Conservation (phyloP, 2,113 vertebrate species). For the Gnathonemus echidnorhynchus region DNA sequence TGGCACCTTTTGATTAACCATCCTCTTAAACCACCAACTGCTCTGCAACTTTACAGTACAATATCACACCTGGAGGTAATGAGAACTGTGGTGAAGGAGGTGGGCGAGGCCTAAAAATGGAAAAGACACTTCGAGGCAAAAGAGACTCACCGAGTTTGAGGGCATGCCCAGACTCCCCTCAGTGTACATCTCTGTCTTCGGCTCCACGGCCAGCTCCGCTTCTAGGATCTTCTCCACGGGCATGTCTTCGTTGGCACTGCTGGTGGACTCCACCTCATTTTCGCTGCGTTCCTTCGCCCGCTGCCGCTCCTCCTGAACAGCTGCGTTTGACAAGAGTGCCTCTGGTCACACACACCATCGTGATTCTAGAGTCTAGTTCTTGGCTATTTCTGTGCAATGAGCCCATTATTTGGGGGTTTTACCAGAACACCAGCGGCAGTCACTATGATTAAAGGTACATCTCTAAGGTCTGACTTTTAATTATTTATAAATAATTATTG, state of each 20-base stretch:
- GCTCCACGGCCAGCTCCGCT: conserved; percentile 90
- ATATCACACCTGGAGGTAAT: background rate
- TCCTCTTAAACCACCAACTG: background rate
- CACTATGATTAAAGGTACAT: background rate
- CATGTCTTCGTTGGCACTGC: conserved; percentile 94
- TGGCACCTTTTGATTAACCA: background rate
- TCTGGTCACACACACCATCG: conserved; percentile 47
- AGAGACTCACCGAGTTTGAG: conserved; percentile 82
- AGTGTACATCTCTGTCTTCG: conserved; percentile 94
- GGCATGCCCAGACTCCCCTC: conserved; percentile 82
- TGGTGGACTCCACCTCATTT: conserved; percentile 85
- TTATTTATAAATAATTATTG: conserved; percentile 4
- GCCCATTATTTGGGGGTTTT: background rate
- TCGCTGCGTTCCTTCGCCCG: conserved; percentile 87
- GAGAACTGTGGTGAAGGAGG: background rate
- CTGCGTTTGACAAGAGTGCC: conserved; percentile 62
- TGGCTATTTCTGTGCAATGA: background rate
- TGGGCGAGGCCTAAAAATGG: background rate
- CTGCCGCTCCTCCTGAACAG: conserved; percentile 96
- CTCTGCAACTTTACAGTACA: background rate
- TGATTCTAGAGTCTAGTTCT: background rate
- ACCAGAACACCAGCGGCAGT: background rate
- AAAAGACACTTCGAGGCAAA: background rate
- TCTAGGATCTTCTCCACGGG: conserved; percentile 97
- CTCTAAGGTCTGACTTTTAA: background rate